These are phyloP conservation scores for Trissolcus brochymenae DNA, from an alignment of 2,888 invertebrate species.

Conservation along the genomic window DNA sequence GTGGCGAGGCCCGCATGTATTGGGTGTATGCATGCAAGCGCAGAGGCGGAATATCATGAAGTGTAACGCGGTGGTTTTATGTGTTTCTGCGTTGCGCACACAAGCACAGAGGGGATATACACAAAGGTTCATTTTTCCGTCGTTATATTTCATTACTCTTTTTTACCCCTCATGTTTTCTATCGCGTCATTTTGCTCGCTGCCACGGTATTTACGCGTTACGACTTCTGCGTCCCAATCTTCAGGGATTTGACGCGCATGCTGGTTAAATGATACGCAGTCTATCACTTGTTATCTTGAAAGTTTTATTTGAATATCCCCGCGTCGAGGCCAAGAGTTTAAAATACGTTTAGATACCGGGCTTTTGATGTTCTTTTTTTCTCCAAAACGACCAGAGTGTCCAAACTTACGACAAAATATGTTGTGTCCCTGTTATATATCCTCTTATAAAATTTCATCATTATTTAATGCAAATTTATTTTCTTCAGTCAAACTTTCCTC, in stretches of 20 bases:
- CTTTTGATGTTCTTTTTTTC: neutral
- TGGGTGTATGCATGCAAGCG: slow-evolving; percentile 9
- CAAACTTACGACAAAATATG: no score
- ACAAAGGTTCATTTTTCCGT: slow-evolving; percentile 67
- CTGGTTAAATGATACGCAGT: slow-evolving; percentile 46
- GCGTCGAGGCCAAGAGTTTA: slow-evolving; percentile 1
- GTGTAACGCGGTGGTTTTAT: slow-evolving; percentile 57
- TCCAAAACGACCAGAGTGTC: neutral
- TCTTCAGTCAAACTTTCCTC: no score
- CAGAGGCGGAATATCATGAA: slow-evolving; percentile 35
- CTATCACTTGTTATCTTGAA: slow-evolving; percentile 40
- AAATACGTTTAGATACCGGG: slow-evolving; percentile 1
- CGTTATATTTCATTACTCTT: slow-evolving; percentile 67
- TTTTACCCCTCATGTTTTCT: slow-evolving; percentile 19
- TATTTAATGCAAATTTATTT: no score
- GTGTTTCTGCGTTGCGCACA: slow-evolving; percentile 57
- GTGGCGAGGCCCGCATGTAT: slow-evolving; percentile 17
- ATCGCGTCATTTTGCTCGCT: slow-evolving; percentile 12
- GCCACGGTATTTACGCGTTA: slow-evolving; percentile 48
- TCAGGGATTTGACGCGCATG: slow-evolving; percentile 43
- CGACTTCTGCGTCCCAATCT: slow-evolving; percentile 44
- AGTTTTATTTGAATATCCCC: slow-evolving; percentile 13
- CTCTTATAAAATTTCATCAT: no score
- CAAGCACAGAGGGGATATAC: slow-evolving; percentile 48
- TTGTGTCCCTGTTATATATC: no score